A percentile compares a stretch with the other conserved stretches of the same genome.
These are phyloP conservation scores for Lepidurus apus DNA, from an alignment of 1,140 invertebrate species.

Conservation along the genomic window DNA sequence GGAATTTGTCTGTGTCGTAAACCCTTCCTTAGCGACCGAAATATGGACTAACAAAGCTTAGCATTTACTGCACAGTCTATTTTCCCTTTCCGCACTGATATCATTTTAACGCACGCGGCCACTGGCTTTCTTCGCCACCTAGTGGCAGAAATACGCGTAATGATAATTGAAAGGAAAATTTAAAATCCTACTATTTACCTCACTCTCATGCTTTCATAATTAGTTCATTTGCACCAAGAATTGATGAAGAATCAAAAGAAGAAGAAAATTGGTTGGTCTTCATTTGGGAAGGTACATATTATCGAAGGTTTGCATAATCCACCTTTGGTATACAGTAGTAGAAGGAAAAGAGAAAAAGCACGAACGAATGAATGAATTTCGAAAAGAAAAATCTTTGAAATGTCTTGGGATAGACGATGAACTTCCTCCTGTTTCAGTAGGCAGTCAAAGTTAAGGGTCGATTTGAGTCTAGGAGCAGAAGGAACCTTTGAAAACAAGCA, in stretches of 20 bases:
- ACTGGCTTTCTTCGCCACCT: no score
- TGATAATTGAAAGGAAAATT: no score
- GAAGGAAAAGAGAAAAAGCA: not conserved
- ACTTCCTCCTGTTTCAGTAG: not conserved
- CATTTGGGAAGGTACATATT: no score
- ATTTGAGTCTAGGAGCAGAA: not conserved
- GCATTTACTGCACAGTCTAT: not conserved
- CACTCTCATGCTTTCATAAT: no score
- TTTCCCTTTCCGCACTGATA: no score
- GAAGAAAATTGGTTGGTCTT: no score
- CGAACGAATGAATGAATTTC: not conserved
- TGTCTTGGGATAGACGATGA: conserved; percentile 11
- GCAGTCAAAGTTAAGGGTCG: no score
- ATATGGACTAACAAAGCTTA: conserved; percentile 7
- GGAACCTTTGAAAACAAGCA: not conserved
- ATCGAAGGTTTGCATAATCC: not conserved
- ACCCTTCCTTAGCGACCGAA: not conserved
- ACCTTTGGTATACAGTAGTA: not conserved
- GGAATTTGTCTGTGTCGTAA: not conserved
- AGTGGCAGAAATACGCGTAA: no score
- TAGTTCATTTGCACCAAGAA: no score
- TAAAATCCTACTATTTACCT: no score
- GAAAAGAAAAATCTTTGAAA: not conserved
- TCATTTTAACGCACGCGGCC: no score
- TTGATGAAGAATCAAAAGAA: no score